phyloP scores from a whole-genome alignment of 1,140 invertebrate genomes.

The Oryzaephilus surinamensis region DNA sequence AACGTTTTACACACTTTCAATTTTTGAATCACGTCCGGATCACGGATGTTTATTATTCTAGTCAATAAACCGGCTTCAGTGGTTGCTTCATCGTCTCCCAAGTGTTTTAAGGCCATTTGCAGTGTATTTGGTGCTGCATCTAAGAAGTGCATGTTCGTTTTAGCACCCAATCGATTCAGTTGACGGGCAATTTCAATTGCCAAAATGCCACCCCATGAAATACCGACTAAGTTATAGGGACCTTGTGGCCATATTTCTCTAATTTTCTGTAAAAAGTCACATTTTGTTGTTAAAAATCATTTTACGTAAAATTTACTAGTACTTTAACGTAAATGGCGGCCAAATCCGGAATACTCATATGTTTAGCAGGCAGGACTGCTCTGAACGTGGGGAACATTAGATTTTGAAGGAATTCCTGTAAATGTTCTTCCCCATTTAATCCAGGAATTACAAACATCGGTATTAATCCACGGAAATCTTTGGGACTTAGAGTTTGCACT shows the following conservation, averaged over 20 bases:
- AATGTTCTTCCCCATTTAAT: slow-evolving; percentile 17
- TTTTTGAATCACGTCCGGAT: slow-evolving; percentile 25
- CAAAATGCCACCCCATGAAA: slow-evolving; percentile 33
- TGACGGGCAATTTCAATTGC: slow-evolving; percentile 31
- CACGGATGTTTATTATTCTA: slow-evolving; percentile 25
- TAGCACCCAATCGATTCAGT: slow-evolving; percentile 25
- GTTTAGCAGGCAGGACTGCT: slow-evolving; percentile 21
- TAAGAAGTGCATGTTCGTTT: slow-evolving; percentile 28
- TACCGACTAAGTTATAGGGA: slow-evolving; percentile 31
- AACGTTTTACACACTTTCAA: slow-evolving; percentile 1
- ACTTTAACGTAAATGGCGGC: slow-evolving; percentile 20
- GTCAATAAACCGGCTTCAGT: slow-evolving; percentile 25
- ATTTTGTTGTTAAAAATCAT: no score
- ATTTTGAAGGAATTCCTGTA: slow-evolving; percentile 21
- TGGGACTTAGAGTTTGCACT: slow-evolving; percentile 26
- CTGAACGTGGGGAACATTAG: slow-evolving; percentile 30
- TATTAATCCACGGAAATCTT: slow-evolving; percentile 28
- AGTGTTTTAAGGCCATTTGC: slow-evolving; percentile 23
- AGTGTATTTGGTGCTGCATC: slow-evolving; percentile 33
- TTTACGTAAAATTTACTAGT: not conserved
- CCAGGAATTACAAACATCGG: slow-evolving; percentile 35
- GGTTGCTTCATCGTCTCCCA: slow-evolving; percentile 19
- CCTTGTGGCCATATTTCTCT: slow-evolving; percentile 25
- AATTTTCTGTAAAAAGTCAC: slow-evolving; percentile 24
- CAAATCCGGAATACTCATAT: slow-evolving; percentile 16